Evolutionary conservation across 2,888 invertebrate genomes (phyloP).

Genomic region (Pammene aurita): DNA sequence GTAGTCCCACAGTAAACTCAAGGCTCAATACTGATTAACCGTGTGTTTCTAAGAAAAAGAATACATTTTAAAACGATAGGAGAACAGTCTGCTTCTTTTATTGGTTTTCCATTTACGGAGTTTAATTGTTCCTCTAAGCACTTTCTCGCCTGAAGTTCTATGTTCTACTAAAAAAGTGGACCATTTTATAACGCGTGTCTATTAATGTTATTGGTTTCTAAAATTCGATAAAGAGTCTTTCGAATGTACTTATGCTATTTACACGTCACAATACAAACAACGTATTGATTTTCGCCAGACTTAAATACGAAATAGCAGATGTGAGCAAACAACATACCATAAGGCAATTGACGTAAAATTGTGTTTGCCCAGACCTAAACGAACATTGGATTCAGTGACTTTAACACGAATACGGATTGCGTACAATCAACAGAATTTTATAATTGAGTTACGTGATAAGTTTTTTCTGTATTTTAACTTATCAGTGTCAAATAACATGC

Average conservation of each 20-base stretch:
- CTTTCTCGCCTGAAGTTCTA: too few species aligned
- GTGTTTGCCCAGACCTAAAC: slow-evolving; percentile 21
- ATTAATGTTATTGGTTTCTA: not conserved
- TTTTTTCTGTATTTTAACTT: not conserved
- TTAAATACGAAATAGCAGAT: slow-evolving; percentile 12
- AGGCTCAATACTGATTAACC: too few species aligned
- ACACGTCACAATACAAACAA: too few species aligned
- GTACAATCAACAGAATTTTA: not conserved
- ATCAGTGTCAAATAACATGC: not conserved
- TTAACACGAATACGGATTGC: slow-evolving; percentile 20
- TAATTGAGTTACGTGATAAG: not conserved
- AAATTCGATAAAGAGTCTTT: not conserved
- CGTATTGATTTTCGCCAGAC: slow-evolving; percentile 4
- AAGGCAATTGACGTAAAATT: slow-evolving; percentile 29
- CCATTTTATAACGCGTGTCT: not conserved
- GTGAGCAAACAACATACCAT: not conserved
- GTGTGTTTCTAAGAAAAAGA: too few species aligned
- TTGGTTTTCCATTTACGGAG: too few species aligned
- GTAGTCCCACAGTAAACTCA: too few species aligned
- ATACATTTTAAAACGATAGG: too few species aligned
- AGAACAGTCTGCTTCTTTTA: too few species aligned
- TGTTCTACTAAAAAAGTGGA: not conserved
- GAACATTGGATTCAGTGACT: slow-evolving; percentile 22
- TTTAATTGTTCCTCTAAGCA: too few species aligned
- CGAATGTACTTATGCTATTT: not conserved